A percentile compares a stretch with the other conserved stretches of the same genome.
These are phyloP conservation scores for Drosophila basisetae DNA, from an alignment of 2,888 invertebrate genomes.

Conservation along the genomic window DNA sequence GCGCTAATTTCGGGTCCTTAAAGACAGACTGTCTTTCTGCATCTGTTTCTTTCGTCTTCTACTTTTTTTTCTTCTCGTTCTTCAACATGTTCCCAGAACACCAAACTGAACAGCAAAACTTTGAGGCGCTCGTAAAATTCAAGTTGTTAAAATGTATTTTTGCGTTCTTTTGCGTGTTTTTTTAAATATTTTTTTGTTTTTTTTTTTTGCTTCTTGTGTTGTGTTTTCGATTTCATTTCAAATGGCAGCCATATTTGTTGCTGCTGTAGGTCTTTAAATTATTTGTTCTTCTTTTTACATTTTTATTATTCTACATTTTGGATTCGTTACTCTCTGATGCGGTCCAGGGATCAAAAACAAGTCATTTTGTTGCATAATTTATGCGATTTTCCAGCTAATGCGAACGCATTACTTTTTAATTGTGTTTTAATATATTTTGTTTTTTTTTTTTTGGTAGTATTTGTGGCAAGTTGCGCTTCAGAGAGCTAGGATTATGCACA, in stretches of 20 bases:
- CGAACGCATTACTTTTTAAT: slow-evolving; percentile 70
- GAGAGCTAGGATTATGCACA: slow-evolving; percentile 59
- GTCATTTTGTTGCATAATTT: slow-evolving; percentile 79
- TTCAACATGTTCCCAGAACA: slow-evolving; percentile 48
- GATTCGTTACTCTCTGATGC: slow-evolving; percentile 45
- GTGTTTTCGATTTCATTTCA: slow-evolving; percentile 77
- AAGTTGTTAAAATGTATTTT: slow-evolving; percentile 79
- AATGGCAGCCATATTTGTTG: slow-evolving; percentile 62
- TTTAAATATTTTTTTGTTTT: too few relatives aligned
- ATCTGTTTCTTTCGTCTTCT: slow-evolving; percentile 13
- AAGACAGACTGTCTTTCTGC: slow-evolving; percentile 60
- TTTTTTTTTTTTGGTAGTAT: neutral
- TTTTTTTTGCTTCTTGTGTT: slow-evolving; percentile 20
- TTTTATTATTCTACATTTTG: slow-evolving; percentile 51
- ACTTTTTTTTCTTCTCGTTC: slow-evolving; percentile 23
- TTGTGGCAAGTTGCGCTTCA: slow-evolving; percentile 23
- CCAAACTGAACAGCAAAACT: slow-evolving; percentile 52
- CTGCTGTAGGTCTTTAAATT: slow-evolving; percentile 30
- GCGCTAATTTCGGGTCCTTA: slow-evolving; percentile 63
- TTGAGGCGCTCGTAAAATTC: slow-evolving; percentile 73
- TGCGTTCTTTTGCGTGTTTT: slow-evolving; percentile 26
- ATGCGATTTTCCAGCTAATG: slow-evolving; percentile 82
- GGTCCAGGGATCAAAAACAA: slow-evolving; percentile 32
- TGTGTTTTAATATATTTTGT: slow-evolving; percentile 32
- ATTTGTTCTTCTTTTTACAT: slow-evolving; percentile 13